Evolutionary conservation across 2,113 vertebrate species (phyloP), one percentile per base, ranked within the genome.

Genomic region (Lota lota): DNA sequence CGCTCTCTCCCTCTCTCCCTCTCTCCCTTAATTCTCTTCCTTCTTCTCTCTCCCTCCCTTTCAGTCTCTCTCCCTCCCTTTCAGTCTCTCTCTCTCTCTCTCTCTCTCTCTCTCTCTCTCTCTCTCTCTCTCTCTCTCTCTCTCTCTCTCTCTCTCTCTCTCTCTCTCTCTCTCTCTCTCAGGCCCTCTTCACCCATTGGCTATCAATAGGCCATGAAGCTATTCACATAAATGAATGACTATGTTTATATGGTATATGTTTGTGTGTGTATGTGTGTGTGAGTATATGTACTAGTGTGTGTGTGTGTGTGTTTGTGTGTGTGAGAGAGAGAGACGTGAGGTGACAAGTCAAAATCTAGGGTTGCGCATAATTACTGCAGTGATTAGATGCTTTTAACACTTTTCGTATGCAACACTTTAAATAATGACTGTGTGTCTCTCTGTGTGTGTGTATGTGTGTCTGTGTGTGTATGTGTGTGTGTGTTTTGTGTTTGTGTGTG

Each of bases 191-290:
- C 59, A 76, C 85, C 81, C 81, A 79, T 77, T 86, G 85, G 88
- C 87, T 81, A 86, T 86, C 85, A 89, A 88, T 89, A 87, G 86
- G 68, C 78, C 79, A 83, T 87, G 84, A 86, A 70, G 5, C 59
- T 21, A 70, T 69, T 68, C 71, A 74, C 72, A 85, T 79, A 79
- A 79, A 82, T 80, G 72, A 76, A 74, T 14, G 64, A 56, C 62
- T 19, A 53, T 10, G 0, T 67, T 22, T 54, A n/a, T 53, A 17
- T 51, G 47, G 64, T 53, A 11, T 22, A 1, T 65, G 7, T 22
- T n/a, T 53, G 63, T 5, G n/a, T 20, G 19, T 63, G 17, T 40
- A 19, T 63, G 7, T 70, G 65, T 66, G 68, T 71, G 66, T 56
- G 64, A n/a, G 36, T 79, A 22, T n/a, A 1, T 65, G 50, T 64